Evolutionary conservation across 2,113 vertebrate genomes (phyloP).

Genomic region (Oxygymnocypris stewartii): DNA sequence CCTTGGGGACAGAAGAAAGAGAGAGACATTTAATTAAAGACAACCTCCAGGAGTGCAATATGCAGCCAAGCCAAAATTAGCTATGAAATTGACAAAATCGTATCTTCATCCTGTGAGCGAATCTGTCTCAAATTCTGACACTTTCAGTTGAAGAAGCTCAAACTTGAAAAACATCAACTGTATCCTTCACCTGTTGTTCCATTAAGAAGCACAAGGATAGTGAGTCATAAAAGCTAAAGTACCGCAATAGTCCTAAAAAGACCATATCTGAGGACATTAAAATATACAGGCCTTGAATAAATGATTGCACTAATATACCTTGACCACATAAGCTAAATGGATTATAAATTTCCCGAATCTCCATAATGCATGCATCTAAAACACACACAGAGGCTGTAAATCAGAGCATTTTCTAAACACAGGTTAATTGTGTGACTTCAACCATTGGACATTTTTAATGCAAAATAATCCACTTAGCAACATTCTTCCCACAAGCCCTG

Average conservation of each 20-base stretch:
- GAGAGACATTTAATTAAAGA: conserved; percentile 17
- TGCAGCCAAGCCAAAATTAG: not conserved
- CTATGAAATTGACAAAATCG: not conserved
- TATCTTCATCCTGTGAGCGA: conserved; percentile 28
- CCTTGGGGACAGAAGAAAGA: conserved; percentile 72
- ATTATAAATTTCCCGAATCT: conserved; percentile 98
- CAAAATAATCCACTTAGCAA: conserved; percentile 96
- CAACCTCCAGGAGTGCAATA: not conserved
- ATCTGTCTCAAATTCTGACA: conserved; percentile 58
- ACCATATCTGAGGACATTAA: conserved; percentile 87
- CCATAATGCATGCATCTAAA: conserved; percentile 97
- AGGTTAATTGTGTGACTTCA: conserved; percentile 95
- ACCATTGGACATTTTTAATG: conserved; percentile 95
- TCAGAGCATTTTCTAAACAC: conserved; percentile 99
- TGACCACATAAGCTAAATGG: conserved; percentile 99
- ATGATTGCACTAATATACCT: conserved; percentile 93
- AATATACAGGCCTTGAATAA: conserved; percentile 93
- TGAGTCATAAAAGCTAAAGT: conserved; percentile 88
- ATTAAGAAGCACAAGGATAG: conserved; percentile 70
- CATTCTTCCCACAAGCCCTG: conserved; percentile 80
- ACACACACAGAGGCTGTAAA: conserved; percentile 90
- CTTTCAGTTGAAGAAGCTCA: conserved; percentile 72
- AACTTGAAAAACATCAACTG: conserved; percentile 85
- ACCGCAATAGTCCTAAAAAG: conserved; percentile 81
- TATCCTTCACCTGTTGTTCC: conserved; percentile 81